These are phyloP conservation scores for Macroglossus sobrinus DNA, from an alignment of 2,113 vertebrate genomes.

Conservation along the genomic window DNA sequence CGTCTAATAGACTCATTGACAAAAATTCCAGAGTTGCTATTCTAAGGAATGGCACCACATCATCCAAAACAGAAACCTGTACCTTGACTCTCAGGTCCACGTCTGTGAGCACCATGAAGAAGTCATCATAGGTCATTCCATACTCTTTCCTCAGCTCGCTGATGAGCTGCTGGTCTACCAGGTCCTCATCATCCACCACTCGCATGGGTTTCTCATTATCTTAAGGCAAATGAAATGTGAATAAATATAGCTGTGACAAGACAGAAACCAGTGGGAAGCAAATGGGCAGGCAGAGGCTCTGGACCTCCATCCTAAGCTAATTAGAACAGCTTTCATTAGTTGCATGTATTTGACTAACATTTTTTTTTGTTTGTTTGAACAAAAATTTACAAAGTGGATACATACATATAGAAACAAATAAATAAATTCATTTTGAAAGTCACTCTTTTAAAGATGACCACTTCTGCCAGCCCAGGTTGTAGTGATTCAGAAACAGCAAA, in stretches of 20 bases:
- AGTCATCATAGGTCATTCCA: constrained; percentile 95
- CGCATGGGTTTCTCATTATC: constrained; percentile 97
- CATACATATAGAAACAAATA: background rate
- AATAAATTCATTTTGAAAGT: constrained; percentile 27
- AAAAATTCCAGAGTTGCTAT: background rate
- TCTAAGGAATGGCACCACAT: background rate
- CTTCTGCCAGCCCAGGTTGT: background rate
- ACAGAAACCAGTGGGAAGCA: background rate
- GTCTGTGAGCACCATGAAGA: constrained; percentile 97
- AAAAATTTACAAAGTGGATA: background rate
- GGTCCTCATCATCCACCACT: constrained; percentile 92
- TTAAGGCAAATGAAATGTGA: constrained; percentile 78
- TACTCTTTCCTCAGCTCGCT: constrained; percentile 94
- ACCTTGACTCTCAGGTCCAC: constrained; percentile 96
- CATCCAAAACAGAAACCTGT: background rate
- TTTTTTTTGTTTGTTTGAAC: background rate
- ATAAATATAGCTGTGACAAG: background rate
- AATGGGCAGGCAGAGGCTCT: background rate
- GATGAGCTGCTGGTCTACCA: constrained; percentile 95
- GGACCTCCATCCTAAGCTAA: background rate
- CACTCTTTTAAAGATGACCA: background rate
- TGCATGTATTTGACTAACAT: background rate
- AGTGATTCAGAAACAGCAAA: background rate
- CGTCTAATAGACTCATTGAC: background rate
- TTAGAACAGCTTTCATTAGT: background rate